These are phyloP conservation scores for Chironomus tentans DNA, from an alignment of 2,888 invertebrate genomes.

Conservation along the genomic window DNA sequence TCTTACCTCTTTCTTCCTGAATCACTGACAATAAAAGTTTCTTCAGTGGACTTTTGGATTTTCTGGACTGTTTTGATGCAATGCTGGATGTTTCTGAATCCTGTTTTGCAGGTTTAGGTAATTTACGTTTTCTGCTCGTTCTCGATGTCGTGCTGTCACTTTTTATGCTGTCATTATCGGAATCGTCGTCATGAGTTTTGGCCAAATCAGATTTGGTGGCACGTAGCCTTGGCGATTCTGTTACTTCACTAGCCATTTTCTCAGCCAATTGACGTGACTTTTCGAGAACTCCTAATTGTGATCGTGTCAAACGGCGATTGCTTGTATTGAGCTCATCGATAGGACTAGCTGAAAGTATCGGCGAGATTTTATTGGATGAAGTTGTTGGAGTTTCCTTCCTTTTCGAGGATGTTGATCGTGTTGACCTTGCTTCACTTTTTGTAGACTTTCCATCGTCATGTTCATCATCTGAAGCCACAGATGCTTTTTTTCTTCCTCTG, in stretches of 20 bases:
- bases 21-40: not conserved
- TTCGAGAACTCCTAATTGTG: slow-evolving; percentile 5
- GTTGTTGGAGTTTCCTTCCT: not conserved
- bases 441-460: not conserved
- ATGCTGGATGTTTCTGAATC: slow-evolving; percentile 3
- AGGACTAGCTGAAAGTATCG: not conserved
- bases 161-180: slow-evolving; percentile 12
- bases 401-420: not conserved
- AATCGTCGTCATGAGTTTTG: not conserved
- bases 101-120: not conserved
- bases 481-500: not conserved
- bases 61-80: not conserved
- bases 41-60: slow-evolving; percentile 1
- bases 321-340: not conserved
- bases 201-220: not conserved
- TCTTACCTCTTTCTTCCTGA: not conserved
- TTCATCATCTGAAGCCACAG: not conserved
- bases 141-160: not conserved
- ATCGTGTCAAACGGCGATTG: slow-evolving; percentile 15
- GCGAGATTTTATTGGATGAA: not conserved
- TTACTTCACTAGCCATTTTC: not conserved
- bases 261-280: slow-evolving; percentile 10
- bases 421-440: not conserved
- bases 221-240: not conserved
- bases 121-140: not conserved